phyloP scores from a whole-genome alignment of 1,140 invertebrate genomes.

The Vanessa atalanta region DNA sequence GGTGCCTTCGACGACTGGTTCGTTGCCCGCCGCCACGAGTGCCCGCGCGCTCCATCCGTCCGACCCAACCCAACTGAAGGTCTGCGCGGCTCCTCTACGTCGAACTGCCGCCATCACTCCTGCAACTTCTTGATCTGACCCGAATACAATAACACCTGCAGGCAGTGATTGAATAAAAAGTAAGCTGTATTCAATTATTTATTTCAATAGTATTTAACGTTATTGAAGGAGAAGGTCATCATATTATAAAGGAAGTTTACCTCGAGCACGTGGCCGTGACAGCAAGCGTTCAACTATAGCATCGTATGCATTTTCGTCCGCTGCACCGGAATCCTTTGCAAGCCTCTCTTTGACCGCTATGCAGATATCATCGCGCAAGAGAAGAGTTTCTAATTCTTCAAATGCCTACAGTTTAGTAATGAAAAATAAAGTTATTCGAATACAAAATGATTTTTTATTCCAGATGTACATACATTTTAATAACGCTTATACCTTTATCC shows the following conservation, averaged over 20 bases:
- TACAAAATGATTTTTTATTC: too few relatives aligned
- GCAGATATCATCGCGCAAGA: constrained; percentile 92
- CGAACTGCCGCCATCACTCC: constrained; percentile 95
- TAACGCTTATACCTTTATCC: constrained; percentile 85
- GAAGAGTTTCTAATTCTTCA: constrained; percentile 92
- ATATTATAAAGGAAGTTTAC: constrained; percentile 74
- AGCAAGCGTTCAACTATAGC: constrained; percentile 91
- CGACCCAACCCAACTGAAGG: constrained; percentile 96
- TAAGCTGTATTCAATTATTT: too few relatives aligned
- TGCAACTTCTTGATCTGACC: constrained; percentile 97
- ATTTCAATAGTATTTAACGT: too few relatives aligned
- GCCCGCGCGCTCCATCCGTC: constrained; percentile 95
- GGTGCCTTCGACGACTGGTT: constrained; percentile 93
- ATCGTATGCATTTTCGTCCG: constrained; percentile 92
- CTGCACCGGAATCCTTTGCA: constrained; percentile 96
- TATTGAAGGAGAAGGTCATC: too few relatives aligned
- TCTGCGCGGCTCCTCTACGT: constrained; percentile 91
- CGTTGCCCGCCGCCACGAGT: constrained; percentile 93
- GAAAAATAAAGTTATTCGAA: not conserved
- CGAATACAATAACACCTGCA: constrained; percentile 96
- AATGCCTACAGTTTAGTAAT: constrained; percentile 87
- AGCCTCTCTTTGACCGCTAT: constrained; percentile 96
- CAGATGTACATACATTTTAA: too few relatives aligned
- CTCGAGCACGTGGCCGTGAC: constrained; percentile 91
- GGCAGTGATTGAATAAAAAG: not conserved